phyloP scores from a whole-genome alignment of 2,113 vertebrate genomes.

The Rhabdornis inornatus region DNA sequence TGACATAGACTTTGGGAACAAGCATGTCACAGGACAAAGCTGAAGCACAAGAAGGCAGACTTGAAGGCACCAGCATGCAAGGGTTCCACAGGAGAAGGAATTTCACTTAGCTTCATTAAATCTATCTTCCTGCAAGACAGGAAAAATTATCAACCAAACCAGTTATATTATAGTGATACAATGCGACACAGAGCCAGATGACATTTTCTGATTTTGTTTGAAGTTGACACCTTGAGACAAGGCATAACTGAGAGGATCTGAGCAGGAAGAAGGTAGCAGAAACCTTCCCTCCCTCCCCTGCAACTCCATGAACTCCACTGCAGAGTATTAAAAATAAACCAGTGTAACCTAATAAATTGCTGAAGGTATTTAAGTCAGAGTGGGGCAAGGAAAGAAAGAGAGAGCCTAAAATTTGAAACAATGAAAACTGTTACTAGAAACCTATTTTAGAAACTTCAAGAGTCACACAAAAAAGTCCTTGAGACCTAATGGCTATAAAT shows the following conservation, averaged over 20 bases:
- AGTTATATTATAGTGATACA: neutral
- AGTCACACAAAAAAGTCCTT: neutral
- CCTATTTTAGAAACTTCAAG: neutral
- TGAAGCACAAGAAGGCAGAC: fast-evolving
- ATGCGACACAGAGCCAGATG: neutral
- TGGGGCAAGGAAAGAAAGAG: neutral
- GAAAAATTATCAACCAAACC: neutral
- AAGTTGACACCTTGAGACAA: neutral
- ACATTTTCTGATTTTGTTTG: neutral
- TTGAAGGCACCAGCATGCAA: neutral
- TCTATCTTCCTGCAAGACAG: neutral
- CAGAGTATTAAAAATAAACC: neutral
- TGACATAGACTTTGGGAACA: neutral
- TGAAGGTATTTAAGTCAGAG: neutral
- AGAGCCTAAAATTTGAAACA: neutral
- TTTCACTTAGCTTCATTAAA: neutral
- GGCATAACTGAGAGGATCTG: neutral
- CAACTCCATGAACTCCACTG: neutral
- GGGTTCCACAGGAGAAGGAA: neutral
- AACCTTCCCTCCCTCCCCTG: neutral
- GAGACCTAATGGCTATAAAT: neutral
- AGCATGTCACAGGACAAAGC: neutral
- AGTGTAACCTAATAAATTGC: neutral
- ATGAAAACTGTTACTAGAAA: neutral
- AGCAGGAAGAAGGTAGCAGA: neutral